Conservation (phyloP, 2,888 invertebrate genomes). For the Drosophila multiciliata region DNA sequence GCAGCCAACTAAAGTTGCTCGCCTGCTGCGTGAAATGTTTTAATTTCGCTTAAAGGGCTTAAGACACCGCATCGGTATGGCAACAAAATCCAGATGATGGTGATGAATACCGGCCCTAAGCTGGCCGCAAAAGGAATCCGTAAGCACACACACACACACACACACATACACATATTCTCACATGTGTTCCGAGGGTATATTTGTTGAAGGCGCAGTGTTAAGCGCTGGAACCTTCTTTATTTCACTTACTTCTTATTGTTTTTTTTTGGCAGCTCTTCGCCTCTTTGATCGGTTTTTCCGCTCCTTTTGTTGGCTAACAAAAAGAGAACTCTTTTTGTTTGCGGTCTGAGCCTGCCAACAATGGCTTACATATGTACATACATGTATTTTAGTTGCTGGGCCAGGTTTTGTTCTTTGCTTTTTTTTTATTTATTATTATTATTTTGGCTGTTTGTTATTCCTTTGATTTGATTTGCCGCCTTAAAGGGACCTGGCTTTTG, state of each 20-base stretch:
- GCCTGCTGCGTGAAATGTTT: constrained; percentile 73
- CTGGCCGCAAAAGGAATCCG: constrained; percentile 62
- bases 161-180: not conserved
- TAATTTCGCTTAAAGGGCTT: constrained; percentile 79
- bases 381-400: constrained; percentile 30
- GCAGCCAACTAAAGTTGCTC: constrained; percentile 30
- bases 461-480: constrained; percentile 80
- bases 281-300: constrained; percentile 78
- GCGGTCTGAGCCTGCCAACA: constrained; percentile 70
- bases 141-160: constrained; percentile 24
- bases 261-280: constrained; percentile 54
- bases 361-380: constrained; percentile 38
- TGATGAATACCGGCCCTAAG: constrained; percentile 60
- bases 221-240: constrained; percentile 24
- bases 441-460: constrained; percentile 73
- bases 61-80: constrained; percentile 61
- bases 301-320: constrained; percentile 61
- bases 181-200: constrained; percentile 19
- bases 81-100: constrained; percentile 60
- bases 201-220: constrained; percentile 53
- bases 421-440: constrained; percentile 55
- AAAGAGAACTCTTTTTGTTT: constrained; percentile 65
- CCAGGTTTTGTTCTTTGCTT: constrained; percentile 29
- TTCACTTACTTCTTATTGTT: constrained; percentile 16
- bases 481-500: constrained; percentile 53